phyloP scores from a whole-genome alignment of 2,797 vertebrate genomes.

The Galaxias olidus region DNA sequence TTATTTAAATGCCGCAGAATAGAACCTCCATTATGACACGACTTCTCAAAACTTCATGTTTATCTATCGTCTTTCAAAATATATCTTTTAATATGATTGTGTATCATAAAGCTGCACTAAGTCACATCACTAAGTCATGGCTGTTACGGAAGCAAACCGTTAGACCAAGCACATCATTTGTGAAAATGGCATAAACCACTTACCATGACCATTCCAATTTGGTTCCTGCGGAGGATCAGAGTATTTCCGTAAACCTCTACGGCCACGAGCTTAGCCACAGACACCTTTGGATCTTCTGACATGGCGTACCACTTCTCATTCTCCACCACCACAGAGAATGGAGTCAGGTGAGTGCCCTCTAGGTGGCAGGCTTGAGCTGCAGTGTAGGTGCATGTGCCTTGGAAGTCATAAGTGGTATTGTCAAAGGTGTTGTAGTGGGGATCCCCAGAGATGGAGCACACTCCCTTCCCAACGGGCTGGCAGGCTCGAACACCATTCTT shows the following conservation, averaged over 20 bases:
- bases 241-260: conserved; percentile 40
- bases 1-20: no score
- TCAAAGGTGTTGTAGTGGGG: conserved; percentile 58
- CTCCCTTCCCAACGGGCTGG: conserved; percentile 23
- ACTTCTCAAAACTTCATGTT: no score
- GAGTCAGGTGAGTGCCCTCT: conserved; percentile 15
- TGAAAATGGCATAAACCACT: no score
- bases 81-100: no score
- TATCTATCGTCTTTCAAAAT: no score
- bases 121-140: no score
- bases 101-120: no score
- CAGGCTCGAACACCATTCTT: conserved; percentile 10
- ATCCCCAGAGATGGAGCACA: conserved; percentile 51
- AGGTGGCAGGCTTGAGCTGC: conserved; percentile 41
- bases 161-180: no score
- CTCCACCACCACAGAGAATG: conserved; percentile 51
- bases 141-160: no score
- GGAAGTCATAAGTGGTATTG: conserved; percentile 41
- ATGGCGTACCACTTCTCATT: conserved; percentile 41
- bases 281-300: conserved; percentile 23
- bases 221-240: conserved; percentile 43
- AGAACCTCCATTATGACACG: no score
- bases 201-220: conserved; percentile 46
- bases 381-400: conserved; percentile 57
- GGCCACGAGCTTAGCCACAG: conserved; percentile 44